phyloP scores from a whole-genome alignment of 2,113 vertebrate species.

The Labrus mixtus region DNA sequence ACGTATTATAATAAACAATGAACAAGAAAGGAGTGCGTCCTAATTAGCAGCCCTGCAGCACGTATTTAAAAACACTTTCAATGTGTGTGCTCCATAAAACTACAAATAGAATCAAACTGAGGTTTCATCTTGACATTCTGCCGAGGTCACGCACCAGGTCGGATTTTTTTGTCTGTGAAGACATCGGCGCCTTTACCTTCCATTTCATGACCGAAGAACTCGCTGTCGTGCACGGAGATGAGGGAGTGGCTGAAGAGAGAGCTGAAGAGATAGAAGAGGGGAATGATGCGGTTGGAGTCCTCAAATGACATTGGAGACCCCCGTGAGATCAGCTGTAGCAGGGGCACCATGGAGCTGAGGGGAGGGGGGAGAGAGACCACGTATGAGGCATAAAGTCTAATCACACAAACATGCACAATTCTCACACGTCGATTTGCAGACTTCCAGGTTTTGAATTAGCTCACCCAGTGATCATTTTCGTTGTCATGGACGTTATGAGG shows the following conservation, averaged over 20 bases:
- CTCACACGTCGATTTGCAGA: background rate
- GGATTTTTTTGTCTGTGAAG: too few species aligned
- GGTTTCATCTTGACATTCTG: too few species aligned
- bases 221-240: slow-evolving; percentile 97
- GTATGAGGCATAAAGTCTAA: background rate
- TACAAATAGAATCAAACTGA: too few species aligned
- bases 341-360: slow-evolving; percentile 92
- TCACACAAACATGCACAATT: background rate
- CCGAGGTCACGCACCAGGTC: too few species aligned
- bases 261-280: slow-evolving; percentile 98
- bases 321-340: slow-evolving; percentile 95
- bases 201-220: slow-evolving; percentile 94
- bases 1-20: too few species aligned
- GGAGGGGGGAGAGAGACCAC: background rate
- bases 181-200: slow-evolving; percentile 84
- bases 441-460: slow-evolving; percentile 39
- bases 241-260: slow-evolving; percentile 98
- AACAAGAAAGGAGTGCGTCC: too few species aligned
- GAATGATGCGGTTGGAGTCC: slow-evolving; percentile 96
- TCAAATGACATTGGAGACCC: slow-evolving; percentile 97
- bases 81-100: too few species aligned
- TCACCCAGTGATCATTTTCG: slow-evolving; percentile 98
- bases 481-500: slow-evolving; percentile 98
- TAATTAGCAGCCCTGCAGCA: too few species aligned
- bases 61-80: too few species aligned